These are phyloP conservation scores for Lagorchestes hirsutus DNA, from an alignment of 2,797 vertebrate species.

Conservation along the genomic window DNA sequence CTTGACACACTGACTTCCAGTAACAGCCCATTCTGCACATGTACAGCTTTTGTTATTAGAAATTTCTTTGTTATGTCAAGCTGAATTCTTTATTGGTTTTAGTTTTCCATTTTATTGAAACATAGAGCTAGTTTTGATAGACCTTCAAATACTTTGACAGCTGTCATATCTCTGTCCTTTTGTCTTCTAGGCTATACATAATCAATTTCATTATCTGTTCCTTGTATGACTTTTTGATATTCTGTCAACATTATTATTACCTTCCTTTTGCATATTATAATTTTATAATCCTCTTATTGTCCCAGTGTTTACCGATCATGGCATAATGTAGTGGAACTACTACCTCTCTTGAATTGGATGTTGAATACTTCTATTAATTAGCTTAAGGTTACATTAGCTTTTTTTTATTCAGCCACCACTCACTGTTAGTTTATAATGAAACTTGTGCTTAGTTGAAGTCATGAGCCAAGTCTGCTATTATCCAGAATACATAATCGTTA, in stretches of 20 bases:
- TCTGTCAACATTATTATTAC: constrained; percentile 34
- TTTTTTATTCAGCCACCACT: neutral
- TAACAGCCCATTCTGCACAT: neutral
- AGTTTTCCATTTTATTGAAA: constrained; percentile 9
- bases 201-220: neutral
- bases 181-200: neutral
- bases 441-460: constrained; percentile 9
- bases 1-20: neutral
- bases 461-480: neutral
- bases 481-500: neutral
- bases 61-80: neutral
- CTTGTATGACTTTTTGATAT: neutral
- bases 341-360: constrained; percentile 45
- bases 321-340: constrained; percentile 40
- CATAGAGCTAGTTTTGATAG: neutral
- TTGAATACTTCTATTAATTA: constrained; percentile 39
- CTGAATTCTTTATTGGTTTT: constrained; percentile 28
- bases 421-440: neutral
- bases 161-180: neutral
- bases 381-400: constrained; percentile 27
- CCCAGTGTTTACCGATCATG: neutral
- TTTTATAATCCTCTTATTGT: neutral
- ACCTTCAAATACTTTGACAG: neutral
- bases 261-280: constrained; percentile 42
- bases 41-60: neutral